phyloP scores from a whole-genome alignment of 2,113 vertebrate genomes.

The Prietella phreatophila region DNA sequence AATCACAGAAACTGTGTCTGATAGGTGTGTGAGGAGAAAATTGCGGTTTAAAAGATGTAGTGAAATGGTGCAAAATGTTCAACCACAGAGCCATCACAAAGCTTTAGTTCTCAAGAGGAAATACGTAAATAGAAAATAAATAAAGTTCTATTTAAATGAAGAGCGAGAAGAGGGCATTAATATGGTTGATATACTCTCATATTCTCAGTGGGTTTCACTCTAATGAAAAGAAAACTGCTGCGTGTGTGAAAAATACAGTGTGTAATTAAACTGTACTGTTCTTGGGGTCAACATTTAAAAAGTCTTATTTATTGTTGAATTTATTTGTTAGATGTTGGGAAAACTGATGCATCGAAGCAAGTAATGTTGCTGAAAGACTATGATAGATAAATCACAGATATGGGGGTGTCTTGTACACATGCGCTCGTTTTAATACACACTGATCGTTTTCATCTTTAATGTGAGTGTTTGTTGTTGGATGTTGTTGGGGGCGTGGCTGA shows the following conservation, averaged over 20 bases:
- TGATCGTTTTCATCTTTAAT: background rate
- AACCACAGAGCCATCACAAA: background rate
- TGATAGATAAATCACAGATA: background rate
- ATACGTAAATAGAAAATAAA: background rate
- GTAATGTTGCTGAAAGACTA: background rate
- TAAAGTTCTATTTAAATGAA: background rate
- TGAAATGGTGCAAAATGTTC: background rate
- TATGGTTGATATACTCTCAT: background rate
- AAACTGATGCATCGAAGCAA: background rate
- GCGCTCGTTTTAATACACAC: background rate
- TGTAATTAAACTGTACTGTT: background rate
- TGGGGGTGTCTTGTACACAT: too few relatives aligned
- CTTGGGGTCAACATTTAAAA: background rate
- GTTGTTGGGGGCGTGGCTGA: background rate
- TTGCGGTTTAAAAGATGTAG: background rate
- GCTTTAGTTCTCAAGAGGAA: background rate
- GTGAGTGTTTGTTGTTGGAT: background rate
- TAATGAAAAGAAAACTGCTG: slow-evolving; percentile 1
- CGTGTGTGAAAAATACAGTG: background rate
- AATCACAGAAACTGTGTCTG: background rate
- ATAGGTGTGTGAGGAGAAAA: background rate
- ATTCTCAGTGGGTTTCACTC: background rate
- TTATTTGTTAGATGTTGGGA: background rate
- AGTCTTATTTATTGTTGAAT: background rate
- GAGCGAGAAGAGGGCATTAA: background rate